phyloP scores from a whole-genome alignment of 2,888 invertebrate species.

The Meloe dianella region DNA sequence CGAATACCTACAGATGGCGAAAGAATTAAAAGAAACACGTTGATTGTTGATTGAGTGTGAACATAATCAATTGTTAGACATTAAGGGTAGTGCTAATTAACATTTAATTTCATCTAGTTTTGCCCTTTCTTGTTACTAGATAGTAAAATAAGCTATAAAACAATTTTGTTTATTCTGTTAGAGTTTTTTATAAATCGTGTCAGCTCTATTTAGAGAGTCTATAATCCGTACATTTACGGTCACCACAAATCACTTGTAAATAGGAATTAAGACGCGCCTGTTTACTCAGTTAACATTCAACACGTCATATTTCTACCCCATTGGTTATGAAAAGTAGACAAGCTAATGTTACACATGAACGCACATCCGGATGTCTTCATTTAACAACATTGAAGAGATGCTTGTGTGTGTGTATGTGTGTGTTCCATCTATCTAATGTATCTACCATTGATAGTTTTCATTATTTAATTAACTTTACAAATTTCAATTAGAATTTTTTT shows the following conservation, averaged over 20 bases:
- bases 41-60: background rate
- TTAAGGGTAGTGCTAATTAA: background rate
- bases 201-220: constrained; percentile 1
- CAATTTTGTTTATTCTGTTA: background rate
- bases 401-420: too few species aligned
- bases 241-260: constrained; percentile 17
- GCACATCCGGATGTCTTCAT: constrained; percentile 15
- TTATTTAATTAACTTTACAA: background rate
- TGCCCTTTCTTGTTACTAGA: too few species aligned
- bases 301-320: constrained; percentile 18
- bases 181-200: background rate
- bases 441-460: background rate
- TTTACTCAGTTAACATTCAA: constrained; percentile 16
- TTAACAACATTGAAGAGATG: background rate
- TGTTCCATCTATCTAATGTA: background rate
- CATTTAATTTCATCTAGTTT: background rate
- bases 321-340: constrained; percentile 17
- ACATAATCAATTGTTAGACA: background rate
- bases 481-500: background rate
- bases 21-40: background rate
- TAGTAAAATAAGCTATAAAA: background rate
- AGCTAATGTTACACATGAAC: constrained; percentile 17
- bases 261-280: constrained; percentile 10
- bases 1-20: background rate
- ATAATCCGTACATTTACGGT: constrained; percentile 12